A percentile compares a stretch with the other conserved stretches of the same genome.
These are phyloP conservation scores for Hoplodrina blanda DNA, from an alignment of 2,888 invertebrate genomes.

Conservation along the genomic window DNA sequence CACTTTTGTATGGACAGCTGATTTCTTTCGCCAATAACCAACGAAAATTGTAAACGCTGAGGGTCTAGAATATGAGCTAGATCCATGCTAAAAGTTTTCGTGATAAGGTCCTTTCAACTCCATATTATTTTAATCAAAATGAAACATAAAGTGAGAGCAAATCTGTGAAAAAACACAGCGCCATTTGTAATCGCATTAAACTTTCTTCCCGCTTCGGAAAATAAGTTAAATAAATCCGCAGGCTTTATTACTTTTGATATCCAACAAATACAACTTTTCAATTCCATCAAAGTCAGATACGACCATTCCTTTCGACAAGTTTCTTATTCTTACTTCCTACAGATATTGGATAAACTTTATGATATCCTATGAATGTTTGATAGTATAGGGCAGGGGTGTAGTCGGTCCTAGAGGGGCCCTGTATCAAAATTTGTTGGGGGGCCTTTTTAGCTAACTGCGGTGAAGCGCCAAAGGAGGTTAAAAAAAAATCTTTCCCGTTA, in stretches of 20 bases:
- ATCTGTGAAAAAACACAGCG: not conserved
- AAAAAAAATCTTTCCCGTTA: too few relatives aligned
- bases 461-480: too few relatives aligned
- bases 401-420: too few relatives aligned
- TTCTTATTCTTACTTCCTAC: slow-evolving; percentile 21
- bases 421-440: too few relatives aligned
- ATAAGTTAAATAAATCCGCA: slow-evolving; percentile 30
- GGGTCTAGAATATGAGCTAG: too few relatives aligned
- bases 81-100: too few relatives aligned
- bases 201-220: slow-evolving; percentile 7
- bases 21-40: too few relatives aligned
- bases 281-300: slow-evolving; percentile 43
- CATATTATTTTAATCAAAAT: too few relatives aligned
- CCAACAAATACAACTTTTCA: slow-evolving; percentile 42
- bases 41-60: too few relatives aligned
- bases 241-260: slow-evolving; percentile 26
- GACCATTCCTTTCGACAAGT: slow-evolving; percentile 25
- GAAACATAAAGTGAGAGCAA: not conserved
- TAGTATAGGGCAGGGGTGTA: slow-evolving; percentile 8
- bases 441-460: too few relatives aligned
- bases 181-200: slow-evolving; percentile 11
- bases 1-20: too few relatives aligned
- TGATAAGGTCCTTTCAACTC: too few relatives aligned
- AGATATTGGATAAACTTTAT: slow-evolving; percentile 56
- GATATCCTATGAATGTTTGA: slow-evolving; percentile 59